These are phyloP conservation scores for Poecilia wingei DNA, from an alignment of 2,797 vertebrate species.

Conservation along the genomic window DNA sequence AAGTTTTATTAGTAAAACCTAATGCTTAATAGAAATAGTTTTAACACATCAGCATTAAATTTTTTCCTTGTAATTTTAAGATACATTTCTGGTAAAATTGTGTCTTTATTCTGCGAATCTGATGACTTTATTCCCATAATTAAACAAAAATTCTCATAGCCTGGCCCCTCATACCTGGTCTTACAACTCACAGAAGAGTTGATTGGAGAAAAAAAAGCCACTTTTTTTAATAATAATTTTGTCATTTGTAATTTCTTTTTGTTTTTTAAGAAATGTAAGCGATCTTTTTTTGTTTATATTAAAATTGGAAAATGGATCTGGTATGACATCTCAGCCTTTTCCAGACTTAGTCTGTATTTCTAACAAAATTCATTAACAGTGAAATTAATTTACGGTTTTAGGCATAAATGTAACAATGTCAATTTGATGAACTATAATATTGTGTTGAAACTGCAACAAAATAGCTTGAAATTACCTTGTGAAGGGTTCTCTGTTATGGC, in stretches of 20 bases:
- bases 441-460: neutral
- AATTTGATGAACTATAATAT: neutral
- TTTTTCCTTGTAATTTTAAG: no score
- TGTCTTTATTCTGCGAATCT: no score
- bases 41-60: no score
- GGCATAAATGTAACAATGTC: neutral
- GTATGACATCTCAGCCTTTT: neutral
- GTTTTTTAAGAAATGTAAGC: no score
- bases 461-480: conserved; percentile 66
- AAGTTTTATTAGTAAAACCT: no score
- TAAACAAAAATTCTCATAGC: no score
- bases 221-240: neutral
- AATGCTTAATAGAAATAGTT: no score
- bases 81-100: no score
- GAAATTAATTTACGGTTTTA: neutral
- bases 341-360: neutral
- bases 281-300: no score
- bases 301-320: neutral
- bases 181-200: no score
- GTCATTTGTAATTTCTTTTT: neutral
- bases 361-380: neutral
- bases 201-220: neutral
- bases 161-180: no score
- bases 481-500: conserved; percentile 70
- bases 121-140: neutral